These are phyloP conservation scores for Heterocephalus glaber DNA, from an alignment of 2,113 vertebrate genomes.

Conservation along the genomic window DNA sequence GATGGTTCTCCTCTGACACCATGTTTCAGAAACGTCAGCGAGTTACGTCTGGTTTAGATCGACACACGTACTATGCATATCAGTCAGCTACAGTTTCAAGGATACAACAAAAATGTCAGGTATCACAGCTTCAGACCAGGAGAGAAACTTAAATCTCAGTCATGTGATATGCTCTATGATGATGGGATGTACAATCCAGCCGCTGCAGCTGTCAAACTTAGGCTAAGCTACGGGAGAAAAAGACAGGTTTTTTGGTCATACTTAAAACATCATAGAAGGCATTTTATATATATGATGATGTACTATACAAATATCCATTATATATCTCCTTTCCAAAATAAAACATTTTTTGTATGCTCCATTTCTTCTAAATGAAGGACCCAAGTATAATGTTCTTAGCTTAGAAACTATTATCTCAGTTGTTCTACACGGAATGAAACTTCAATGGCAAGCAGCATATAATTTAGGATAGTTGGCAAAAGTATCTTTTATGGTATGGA, in stretches of 20 bases:
- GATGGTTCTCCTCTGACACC: slow-evolving; percentile 67
- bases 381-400: background rate
- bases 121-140: background rate
- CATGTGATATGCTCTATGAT: background rate
- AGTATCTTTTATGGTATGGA: background rate
- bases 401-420: slow-evolving; percentile 50
- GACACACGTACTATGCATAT: background rate
- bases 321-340: slow-evolving; percentile 44
- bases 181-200: background rate
- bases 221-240: background rate
- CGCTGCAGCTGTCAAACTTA: background rate
- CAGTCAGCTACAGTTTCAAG: background rate
- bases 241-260: background rate
- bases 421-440: slow-evolving; percentile 60
- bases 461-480: slow-evolving; percentile 29
- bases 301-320: slow-evolving; percentile 9
- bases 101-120: background rate
- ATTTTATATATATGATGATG: slow-evolving; percentile 50
- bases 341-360: background rate
- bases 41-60: slow-evolving; percentile 65
- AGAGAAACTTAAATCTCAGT: slow-evolving; percentile 12
- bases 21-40: slow-evolving; percentile 52
- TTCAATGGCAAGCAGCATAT: slow-evolving; percentile 51
- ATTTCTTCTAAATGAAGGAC: slow-evolving; percentile 55
- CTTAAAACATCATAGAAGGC: slow-evolving; percentile 23